A percentile compares a stretch with the other conserved stretches of the same genome.
phyloP scores from a whole-genome alignment of 2,888 invertebrate species.

The Fragum sueziense region DNA sequence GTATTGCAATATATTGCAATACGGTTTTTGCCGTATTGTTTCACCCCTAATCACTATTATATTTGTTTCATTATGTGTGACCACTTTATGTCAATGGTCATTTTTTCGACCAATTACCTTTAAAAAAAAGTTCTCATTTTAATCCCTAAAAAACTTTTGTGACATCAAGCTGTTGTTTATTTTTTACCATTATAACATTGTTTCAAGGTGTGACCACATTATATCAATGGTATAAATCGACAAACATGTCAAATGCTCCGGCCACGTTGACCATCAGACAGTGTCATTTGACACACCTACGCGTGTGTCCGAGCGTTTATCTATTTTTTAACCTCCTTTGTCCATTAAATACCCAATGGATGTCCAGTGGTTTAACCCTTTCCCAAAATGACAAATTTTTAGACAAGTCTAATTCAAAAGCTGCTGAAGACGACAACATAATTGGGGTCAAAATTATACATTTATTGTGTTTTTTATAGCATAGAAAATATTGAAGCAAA shows the following conservation, averaged over 20 bases:
- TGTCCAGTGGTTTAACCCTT: slow-evolving; percentile 6
- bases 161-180: background rate
- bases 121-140: too few species aligned
- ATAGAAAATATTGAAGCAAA: too few species aligned
- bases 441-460: background rate
- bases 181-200: background rate
- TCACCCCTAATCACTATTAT: too few species aligned
- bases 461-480: too few species aligned
- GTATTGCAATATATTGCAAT: too few species aligned
- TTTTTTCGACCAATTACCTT: too few species aligned
- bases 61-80: too few species aligned
- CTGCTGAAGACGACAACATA: too few species aligned
- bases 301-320: slow-evolving; percentile 16
- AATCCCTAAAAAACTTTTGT: background rate
- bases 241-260: slow-evolving; percentile 7
- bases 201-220: slow-evolving; percentile 20
- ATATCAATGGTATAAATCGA: slow-evolving; percentile 8
- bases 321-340: slow-evolving; percentile 10
- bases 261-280: slow-evolving; percentile 4
- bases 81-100: too few species aligned
- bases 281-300: slow-evolving; percentile 8
- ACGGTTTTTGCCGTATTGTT: too few species aligned
- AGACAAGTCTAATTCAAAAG: too few species aligned
- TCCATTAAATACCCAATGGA: background rate
- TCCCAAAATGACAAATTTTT: too few species aligned